Evolutionary conservation across 2,888 invertebrate species (phyloP).

Genomic region (Polyommatus iphigenia): DNA sequence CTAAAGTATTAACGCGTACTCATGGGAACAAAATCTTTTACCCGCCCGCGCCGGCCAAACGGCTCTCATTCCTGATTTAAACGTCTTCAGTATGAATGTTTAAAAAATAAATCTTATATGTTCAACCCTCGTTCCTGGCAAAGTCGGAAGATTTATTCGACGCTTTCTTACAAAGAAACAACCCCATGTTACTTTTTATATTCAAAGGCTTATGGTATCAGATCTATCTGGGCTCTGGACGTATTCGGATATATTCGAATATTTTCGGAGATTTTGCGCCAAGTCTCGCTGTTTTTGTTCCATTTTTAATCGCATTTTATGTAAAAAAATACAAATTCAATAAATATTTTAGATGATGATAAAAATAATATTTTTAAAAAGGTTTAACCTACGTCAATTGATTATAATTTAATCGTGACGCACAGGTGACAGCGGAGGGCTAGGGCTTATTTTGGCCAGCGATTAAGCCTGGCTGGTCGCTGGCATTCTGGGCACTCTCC

Average conservation of each 20-base stretch:
- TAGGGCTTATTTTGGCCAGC: no score
- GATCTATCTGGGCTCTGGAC: slow-evolving; percentile 39
- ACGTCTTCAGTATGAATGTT: slow-evolving; percentile 32
- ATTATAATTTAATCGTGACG: no score
- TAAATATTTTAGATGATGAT: no score
- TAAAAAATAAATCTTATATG: slow-evolving; percentile 34
- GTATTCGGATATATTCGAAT: not conserved
- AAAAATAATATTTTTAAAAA: no score
- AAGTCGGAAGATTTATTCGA: slow-evolving; percentile 38
- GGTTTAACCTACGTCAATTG: no score
- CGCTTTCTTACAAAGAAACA: slow-evolving; percentile 38
- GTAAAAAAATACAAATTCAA: no score
- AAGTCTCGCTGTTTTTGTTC: not conserved
- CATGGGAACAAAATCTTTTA: not conserved
- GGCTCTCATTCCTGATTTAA: no score
- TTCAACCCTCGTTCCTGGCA: slow-evolving; percentile 27
- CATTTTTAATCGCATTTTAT: no score
- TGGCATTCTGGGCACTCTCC: no score
- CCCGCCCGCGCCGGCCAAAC: no score
- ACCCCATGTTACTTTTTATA: slow-evolving; percentile 43
- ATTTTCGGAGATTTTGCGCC: not conserved
- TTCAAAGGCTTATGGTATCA: slow-evolving; percentile 43
- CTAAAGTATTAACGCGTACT: not conserved
- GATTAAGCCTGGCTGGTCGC: no score
- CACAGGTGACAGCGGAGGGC: no score